Evolutionary conservation across 2,113 vertebrate species (phyloP), one percentile per base, ranked within the genome.

Genomic region (Leuciscus idus): DNA sequence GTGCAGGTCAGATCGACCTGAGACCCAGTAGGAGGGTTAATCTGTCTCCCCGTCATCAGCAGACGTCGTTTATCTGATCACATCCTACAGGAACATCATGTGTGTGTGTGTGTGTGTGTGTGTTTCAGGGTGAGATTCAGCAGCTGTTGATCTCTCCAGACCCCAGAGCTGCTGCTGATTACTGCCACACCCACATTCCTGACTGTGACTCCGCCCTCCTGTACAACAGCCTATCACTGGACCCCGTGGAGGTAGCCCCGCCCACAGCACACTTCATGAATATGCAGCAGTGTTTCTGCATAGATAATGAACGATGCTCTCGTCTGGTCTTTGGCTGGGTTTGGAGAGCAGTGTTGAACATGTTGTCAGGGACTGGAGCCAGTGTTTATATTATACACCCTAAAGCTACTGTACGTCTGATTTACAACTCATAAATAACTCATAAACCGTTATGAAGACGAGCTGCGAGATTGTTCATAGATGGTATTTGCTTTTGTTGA

Each of bases 101-200:
- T 33, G 2, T 2, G 2, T 33, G 52, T 57, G 6, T 43, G 80
- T 89, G 28, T 82, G 83, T 85, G 55, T 87, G 74, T 87, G 50
- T 77, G n/a, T 81, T 3, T 0, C 94, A 99, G 98, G 98, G 98
- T 0, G 97, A 98, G 78, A 98, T 99, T 93, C 98, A 99, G 91
- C 98, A 99, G 93, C 94, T 99, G 72, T 93, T 99, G 78, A 94
- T 99, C 0, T 89, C 95, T 6, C 91, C 95, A 0, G 97, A 99
- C 87, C 96, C 96, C 78, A 89, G 94, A n/a, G 97, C 97, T 0
- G 98, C 98, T 2, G 92, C 95, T 0, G 96, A 96, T 6, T 97
- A 99, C 93, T 99, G 98, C 0, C 95, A 95, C 68, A 96, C 99
- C 92, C 98, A 96, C 94, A 99, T 97, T 90, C 98, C 98, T 0